Evolutionary conservation across 2,888 invertebrate species (phyloP).

Genomic region (Zygogramma bicolorata): DNA sequence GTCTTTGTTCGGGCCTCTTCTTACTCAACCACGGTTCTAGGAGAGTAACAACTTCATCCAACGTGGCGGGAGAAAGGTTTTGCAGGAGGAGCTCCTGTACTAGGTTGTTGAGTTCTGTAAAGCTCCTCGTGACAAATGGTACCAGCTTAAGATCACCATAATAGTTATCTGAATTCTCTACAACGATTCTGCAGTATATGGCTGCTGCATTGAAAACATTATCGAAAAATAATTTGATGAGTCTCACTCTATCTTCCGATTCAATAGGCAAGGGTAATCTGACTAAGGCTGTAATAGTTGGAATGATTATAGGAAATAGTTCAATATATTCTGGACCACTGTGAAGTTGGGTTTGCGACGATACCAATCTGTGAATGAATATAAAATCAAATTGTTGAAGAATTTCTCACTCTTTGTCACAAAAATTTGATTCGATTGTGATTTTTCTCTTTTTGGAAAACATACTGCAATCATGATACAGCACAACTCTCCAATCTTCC

Average conservation of each 20-base stretch:
- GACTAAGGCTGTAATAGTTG: constrained; percentile 70
- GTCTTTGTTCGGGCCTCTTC: constrained; percentile 77
- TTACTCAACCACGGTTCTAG: constrained; percentile 78
- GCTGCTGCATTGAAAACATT: constrained; percentile 65
- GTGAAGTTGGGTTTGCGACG: constrained; percentile 62
- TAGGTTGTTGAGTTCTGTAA: constrained; percentile 73
- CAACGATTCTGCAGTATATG: constrained; percentile 63
- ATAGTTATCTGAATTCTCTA: constrained; percentile 52
- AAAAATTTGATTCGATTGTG: no score
- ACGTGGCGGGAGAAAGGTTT: constrained; percentile 77
- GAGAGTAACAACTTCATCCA: constrained; percentile 78
- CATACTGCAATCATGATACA: no score
- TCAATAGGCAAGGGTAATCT: constrained; percentile 70
- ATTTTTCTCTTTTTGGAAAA: no score
- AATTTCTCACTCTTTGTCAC: no score
- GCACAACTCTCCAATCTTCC: no score
- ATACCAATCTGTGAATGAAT: constrained; percentile 47
- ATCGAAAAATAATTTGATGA: constrained; percentile 72
- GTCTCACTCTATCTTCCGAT: constrained; percentile 74
- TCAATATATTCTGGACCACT: constrained; percentile 70
- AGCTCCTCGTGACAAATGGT: constrained; percentile 58
- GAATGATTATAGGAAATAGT: constrained; percentile 75
- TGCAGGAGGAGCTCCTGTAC: constrained; percentile 77
- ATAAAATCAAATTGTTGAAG: neutral
- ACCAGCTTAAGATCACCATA: constrained; percentile 63